These are phyloP conservation scores for Thinocorus orbignyianus DNA, from an alignment of 2,113 vertebrate genomes.

Conservation along the genomic window DNA sequence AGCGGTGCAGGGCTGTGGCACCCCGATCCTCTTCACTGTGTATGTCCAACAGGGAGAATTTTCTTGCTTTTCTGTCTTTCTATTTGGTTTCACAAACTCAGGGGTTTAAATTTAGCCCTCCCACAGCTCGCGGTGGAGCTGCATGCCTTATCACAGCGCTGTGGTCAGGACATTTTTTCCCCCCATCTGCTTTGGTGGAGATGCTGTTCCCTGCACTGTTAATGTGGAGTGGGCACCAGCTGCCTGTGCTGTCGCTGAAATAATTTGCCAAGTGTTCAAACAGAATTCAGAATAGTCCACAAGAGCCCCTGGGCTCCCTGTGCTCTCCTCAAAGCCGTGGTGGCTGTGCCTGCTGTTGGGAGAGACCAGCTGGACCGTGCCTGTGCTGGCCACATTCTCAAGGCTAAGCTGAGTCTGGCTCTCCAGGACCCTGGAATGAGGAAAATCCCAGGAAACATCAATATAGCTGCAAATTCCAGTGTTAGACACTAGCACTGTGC, in stretches of 20 bases:
- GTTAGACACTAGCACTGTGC: neutral
- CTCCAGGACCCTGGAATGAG: neutral
- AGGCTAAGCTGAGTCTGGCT: neutral
- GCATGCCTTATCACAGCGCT: neutral
- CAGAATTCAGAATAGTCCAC: neutral
- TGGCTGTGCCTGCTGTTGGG: accelerated
- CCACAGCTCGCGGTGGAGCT: neutral
- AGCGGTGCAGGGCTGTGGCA: neutral
- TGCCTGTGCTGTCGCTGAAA: neutral
- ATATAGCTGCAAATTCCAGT: neutral
- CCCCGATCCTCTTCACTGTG: neutral
- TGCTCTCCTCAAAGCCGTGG: accelerated
- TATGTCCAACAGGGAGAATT: neutral
- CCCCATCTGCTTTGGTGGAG: neutral
- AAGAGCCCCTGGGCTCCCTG: neutral
- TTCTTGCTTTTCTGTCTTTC: neutral
- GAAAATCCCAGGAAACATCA: neutral
- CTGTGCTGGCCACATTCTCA: no score
- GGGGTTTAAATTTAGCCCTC: neutral
- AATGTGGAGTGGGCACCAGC: neutral
- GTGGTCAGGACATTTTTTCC: neutral
- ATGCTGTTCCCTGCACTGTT: neutral
- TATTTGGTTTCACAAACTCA: neutral
- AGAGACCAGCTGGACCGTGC: neutral
- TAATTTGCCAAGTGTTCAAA: neutral